phyloP scores from a whole-genome alignment of 1,140 invertebrate genomes.

The Sminthurides bifidus region DNA sequence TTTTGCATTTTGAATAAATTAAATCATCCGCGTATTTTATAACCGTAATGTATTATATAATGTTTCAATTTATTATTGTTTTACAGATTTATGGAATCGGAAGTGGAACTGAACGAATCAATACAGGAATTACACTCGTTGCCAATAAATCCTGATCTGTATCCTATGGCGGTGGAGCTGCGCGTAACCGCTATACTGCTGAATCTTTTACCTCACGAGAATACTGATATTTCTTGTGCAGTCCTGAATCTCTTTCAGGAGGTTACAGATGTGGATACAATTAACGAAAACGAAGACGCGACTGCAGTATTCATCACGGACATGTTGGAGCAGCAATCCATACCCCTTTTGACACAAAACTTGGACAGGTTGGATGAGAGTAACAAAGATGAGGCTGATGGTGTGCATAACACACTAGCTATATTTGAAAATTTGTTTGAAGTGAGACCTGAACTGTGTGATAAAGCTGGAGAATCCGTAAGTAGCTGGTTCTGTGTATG shows the following conservation, averaged over 20 bases:
- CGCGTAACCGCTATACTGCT: conserved; percentile 80
- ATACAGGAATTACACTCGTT: conserved; percentile 88
- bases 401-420: conserved; percentile 85
- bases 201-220: conserved; percentile 89
- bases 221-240: conserved; percentile 81
- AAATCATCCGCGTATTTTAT: neutral
- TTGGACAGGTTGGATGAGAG: conserved; percentile 84
- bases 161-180: conserved; percentile 79
- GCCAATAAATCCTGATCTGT: conserved; percentile 89
- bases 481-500: no score
- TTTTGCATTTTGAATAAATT: neutral
- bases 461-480: conserved; percentile 49
- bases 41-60: neutral
- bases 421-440: conserved; percentile 90
- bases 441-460: conserved; percentile 67
- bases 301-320: conserved; percentile 63
- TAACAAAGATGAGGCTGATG: conserved; percentile 89
- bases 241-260: conserved; percentile 76
- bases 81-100: conserved; percentile 92
- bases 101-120: conserved; percentile 84
- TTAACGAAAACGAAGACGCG: conserved; percentile 78
- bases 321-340: conserved; percentile 75
- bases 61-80: conserved; percentile 18
- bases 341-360: conserved; percentile 84
- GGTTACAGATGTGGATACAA: conserved; percentile 87